Conservation (phyloP, 2,113 vertebrate species). For the Paedocypris sp. region DNA sequence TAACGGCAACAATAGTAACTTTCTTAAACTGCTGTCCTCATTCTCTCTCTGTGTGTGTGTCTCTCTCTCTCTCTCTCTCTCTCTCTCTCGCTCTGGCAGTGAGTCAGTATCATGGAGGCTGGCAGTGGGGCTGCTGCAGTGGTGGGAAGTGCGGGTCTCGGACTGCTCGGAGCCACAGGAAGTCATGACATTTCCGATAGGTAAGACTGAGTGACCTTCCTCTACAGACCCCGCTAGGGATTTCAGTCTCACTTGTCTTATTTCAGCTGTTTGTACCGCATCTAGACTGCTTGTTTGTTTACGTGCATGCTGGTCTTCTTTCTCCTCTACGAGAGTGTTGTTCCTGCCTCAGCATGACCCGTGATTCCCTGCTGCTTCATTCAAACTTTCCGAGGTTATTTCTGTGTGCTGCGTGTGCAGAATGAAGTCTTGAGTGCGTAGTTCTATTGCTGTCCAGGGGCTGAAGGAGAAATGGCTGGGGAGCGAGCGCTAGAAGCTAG, state of each 20-base stretch:
- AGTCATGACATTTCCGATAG: slow-evolving; percentile 66
- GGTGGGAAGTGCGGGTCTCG: slow-evolving; percentile 60
- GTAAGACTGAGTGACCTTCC: slow-evolving; percentile 43
- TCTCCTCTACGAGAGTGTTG: slow-evolving; percentile 23
- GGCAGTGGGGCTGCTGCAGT: slow-evolving; percentile 66
- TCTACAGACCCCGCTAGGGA: neutral
- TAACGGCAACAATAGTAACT: too few species aligned
- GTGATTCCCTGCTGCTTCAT: slow-evolving; percentile 26
- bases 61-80: slow-evolving; percentile 7
- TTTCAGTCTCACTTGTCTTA: neutral
- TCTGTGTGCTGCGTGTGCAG: neutral
- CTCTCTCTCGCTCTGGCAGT: slow-evolving; percentile 54
- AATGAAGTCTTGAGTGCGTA: neutral
- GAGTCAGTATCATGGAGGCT: slow-evolving; percentile 66
- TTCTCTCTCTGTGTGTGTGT: neutral
- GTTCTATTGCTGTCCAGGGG: slow-evolving; percentile 17
- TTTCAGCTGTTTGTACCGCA: slow-evolving; percentile 18
- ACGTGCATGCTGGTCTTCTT: slow-evolving; percentile 9
- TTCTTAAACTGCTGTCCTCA: slow-evolving; percentile 6
- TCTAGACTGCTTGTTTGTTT: slow-evolving; percentile 1
- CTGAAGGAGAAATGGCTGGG: slow-evolving; percentile 51
- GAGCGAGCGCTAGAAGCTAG: slow-evolving; percentile 36
- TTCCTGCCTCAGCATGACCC: slow-evolving; percentile 25
- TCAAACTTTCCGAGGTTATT: slow-evolving; percentile 7
- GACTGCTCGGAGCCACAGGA: slow-evolving; percentile 59